phyloP scores from a whole-genome alignment of 2,888 invertebrate species.

The Dorcus hopei region DNA sequence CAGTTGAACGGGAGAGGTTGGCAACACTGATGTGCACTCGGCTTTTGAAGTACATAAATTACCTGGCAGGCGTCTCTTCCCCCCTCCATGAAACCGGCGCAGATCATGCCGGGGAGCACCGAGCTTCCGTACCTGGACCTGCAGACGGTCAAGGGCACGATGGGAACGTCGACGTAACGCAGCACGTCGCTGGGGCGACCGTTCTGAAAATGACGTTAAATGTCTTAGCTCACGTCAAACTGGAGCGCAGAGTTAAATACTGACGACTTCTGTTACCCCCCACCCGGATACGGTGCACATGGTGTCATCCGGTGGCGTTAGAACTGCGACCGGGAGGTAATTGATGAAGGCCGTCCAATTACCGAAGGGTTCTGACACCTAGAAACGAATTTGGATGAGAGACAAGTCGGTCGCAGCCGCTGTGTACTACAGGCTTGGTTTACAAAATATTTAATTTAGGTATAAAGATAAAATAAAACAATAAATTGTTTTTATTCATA shows the following conservation, averaged over 20 bases:
- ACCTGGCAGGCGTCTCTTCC: constrained; percentile 26
- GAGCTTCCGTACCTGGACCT: constrained; percentile 4
- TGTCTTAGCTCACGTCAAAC: no score
- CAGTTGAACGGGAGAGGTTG: no score
- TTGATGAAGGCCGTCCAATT: constrained; percentile 12
- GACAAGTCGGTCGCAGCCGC: not conserved
- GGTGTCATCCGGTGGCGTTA: constrained; percentile 1
- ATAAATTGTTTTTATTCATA: no score
- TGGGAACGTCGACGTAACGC: constrained; percentile 9
- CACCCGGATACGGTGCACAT: not conserved
- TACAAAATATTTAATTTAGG: no score
- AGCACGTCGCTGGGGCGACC: constrained; percentile 10
- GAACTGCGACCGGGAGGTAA: not conserved
- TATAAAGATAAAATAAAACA: no score
- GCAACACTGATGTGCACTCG: no score
- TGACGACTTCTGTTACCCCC: not conserved
- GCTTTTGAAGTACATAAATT: not conserved
- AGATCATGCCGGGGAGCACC: constrained; percentile 21
- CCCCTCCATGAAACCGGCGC: constrained; percentile 21
- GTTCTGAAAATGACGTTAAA: not conserved
- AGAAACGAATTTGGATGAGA: not conserved
- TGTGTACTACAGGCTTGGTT: no score
- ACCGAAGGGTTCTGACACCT: constrained; percentile 16
- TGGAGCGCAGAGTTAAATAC: not conserved
- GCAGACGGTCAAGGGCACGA: constrained; percentile 9